Conservation (phyloP, 2,797 vertebrate genomes). For the Mormyrus proboscirostris region DNA sequence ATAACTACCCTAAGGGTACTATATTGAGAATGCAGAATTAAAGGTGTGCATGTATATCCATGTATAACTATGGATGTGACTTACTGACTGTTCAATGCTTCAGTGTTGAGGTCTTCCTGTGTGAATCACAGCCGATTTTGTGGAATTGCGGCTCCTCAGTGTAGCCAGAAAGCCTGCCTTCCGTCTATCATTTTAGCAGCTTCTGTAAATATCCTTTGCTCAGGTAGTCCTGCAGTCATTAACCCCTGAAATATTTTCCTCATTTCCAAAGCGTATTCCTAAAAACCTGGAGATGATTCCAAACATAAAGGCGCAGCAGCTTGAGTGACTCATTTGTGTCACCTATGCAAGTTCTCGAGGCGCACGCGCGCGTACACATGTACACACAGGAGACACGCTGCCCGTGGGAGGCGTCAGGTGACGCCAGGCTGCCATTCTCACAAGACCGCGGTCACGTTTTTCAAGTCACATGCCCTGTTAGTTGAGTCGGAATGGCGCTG, state of each 20-base stretch:
- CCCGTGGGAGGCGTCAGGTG: not conserved
- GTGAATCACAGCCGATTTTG: not conserved
- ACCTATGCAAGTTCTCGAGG: conserved; percentile 23
- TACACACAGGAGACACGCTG: not conserved
- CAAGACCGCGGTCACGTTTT: not conserved
- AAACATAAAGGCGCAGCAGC: conserved; percentile 53
- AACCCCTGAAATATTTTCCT: conserved; percentile 18
- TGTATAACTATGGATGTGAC: not conserved
- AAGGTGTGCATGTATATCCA: not conserved
- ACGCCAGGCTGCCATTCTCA: not conserved
- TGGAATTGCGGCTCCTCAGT: not conserved
- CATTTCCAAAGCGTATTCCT: conserved; percentile 40
- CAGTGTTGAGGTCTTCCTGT: not conserved
- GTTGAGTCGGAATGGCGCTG: not conserved
- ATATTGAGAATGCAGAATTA: not conserved
- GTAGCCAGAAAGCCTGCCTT: not conserved
- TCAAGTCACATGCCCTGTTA: not conserved
- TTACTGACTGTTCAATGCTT: not conserved
- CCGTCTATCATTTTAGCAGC: not conserved
- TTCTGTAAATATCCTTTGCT: not conserved
- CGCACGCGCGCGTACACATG: not conserved
- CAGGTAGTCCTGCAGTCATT: not conserved
- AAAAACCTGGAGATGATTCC: conserved; percentile 52
- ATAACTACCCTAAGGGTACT: not conserved
- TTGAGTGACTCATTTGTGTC: conserved; percentile 54